phyloP scores from a whole-genome alignment of 37 sponge, comb jelly and placozoan genomes.

The Aplysina aerophoba region DNA sequence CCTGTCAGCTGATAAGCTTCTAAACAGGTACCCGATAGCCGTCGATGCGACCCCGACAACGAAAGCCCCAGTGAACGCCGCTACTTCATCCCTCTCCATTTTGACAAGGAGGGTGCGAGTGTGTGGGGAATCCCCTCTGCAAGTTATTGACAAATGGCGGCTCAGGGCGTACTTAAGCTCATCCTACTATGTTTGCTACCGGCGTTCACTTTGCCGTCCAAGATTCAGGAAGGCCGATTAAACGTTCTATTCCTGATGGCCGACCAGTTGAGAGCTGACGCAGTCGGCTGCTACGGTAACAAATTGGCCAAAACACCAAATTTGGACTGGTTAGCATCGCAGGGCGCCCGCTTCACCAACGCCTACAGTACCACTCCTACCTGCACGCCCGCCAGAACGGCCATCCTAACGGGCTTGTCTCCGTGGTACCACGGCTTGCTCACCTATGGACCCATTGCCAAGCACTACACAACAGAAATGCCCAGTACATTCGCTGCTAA shows the following conservation, averaged over 20 bases:
- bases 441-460: conserved; percentile 57
- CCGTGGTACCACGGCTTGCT: conserved; percentile 84
- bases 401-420: conserved; percentile 70
- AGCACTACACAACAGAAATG: conserved; percentile 49
- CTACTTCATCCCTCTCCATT: conserved; percentile 3
- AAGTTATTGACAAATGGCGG: too few relatives aligned
- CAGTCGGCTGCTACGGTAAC: conserved; percentile 52
- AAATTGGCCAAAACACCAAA: conserved; percentile 60
- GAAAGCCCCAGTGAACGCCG: conserved; percentile 12
- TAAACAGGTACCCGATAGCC: conserved; percentile 51
- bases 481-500: conserved; percentile 42
- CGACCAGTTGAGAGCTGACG: conserved; percentile 67
- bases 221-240: background rate
- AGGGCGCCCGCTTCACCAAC: conserved; percentile 57
- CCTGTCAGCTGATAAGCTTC: conserved; percentile 10
- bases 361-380: conserved; percentile 74
- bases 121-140: too few relatives aligned
- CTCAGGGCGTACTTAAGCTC: too few relatives aligned
- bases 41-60: conserved; percentile 49
- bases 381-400: conserved; percentile 77
- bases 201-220: too few relatives aligned
- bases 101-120: too few relatives aligned
- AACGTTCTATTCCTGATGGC: conserved; percentile 75
- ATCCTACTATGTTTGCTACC: too few relatives aligned
- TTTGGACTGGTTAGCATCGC: conserved; percentile 52